A percentile compares a stretch with the other conserved stretches of the same genome.
phyloP scores from a whole-genome alignment of 2,888 invertebrate genomes.

The Melikaiella ostensackeni region DNA sequence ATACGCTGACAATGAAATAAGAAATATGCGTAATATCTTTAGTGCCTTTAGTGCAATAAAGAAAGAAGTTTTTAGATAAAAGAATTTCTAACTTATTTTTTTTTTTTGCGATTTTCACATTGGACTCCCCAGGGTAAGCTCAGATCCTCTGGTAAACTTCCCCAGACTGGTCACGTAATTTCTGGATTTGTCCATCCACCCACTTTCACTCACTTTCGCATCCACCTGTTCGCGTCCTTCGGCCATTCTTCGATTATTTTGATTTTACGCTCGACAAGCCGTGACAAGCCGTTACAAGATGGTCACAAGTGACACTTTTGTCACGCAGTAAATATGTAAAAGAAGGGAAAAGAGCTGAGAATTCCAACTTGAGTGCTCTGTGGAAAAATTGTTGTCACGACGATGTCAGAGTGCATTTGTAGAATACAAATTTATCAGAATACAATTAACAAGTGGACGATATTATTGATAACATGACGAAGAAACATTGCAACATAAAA shows the following conservation, averaged over 20 bases:
- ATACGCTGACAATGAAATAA: no score
- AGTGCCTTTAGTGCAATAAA: no score
- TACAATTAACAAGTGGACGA: slow-evolving; percentile 28
- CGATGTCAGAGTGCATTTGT: slow-evolving; percentile 13
- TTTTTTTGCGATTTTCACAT: no score
- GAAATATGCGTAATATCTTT: no score
- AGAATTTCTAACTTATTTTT: no score
- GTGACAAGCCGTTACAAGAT: background rate
- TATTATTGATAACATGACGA: slow-evolving; percentile 58
- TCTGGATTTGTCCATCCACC: no score
- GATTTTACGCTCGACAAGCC: background rate
- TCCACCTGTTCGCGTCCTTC: slow-evolving; percentile 5
- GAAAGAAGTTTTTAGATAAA: no score
- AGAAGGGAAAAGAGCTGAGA: background rate
- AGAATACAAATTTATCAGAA: background rate
- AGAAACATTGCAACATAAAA: slow-evolving; percentile 45
- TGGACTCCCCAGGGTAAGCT: no score
- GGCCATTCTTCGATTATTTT: background rate
- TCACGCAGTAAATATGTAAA: background rate
- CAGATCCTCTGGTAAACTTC: no score
- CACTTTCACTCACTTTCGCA: no score
- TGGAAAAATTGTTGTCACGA: background rate
- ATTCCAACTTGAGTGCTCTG: background rate
- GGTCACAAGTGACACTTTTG: background rate
- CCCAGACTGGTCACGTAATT: no score